These are phyloP conservation scores for Hydrolagus colliei DNA, from an alignment of 2,797 vertebrate species.

Conservation along the genomic window DNA sequence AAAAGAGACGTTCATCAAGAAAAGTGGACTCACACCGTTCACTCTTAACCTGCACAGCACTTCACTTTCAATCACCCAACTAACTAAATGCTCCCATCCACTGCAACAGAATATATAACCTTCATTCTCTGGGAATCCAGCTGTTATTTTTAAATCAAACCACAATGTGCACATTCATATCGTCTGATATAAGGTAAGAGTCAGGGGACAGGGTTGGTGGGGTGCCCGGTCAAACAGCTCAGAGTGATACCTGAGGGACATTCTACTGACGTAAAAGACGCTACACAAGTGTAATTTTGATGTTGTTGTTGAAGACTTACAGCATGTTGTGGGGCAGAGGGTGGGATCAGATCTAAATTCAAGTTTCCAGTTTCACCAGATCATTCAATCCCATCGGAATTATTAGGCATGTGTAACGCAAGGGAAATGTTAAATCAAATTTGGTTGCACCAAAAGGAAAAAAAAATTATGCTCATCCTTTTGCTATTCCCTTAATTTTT, in stretches of 20 bases:
- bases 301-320: background rate
- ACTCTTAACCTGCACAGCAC: background rate
- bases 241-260: no score
- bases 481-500: background rate
- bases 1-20: constrained; percentile 36
- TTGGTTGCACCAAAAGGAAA: background rate
- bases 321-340: background rate
- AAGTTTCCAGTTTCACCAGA: background rate
- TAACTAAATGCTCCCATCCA: background rate
- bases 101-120: background rate
- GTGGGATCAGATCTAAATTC: background rate
- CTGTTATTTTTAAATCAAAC: background rate
- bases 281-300: no score
- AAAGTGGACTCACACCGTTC: background rate
- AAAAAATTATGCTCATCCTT: background rate
- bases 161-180: background rate
- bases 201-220: background rate
- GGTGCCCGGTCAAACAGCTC: background rate
- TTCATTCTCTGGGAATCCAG: background rate
- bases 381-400: background rate
- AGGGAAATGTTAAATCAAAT: background rate
- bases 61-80: background rate
- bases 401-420: background rate
- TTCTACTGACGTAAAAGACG: no score
- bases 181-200: background rate